Evolutionary conservation across 2,113 vertebrate genomes (phyloP), one percentile per base, ranked within the genome.

Genomic region (Lophotis ruficrista): DNA sequence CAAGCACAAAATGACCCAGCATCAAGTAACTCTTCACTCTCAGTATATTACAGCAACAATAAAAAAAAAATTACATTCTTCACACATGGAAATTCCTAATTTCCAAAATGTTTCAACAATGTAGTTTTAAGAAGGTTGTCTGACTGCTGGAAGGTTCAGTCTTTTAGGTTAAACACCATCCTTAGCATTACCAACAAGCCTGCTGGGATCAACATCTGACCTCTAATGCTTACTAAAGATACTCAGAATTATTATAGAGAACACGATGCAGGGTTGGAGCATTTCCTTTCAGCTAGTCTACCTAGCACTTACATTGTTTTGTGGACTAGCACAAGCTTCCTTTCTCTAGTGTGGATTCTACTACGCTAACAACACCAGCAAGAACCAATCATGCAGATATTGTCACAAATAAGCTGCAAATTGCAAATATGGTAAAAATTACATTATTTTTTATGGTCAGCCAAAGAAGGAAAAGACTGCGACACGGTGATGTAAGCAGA

Each of bases 361-460:
- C 47, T 25, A 54, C 0, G 0, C 37, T 58, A 50, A 83, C 35
- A 84, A 61, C 77, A 83, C 0, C 38, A 78, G 15, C 18, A 61
- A 12, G 9, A 69, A 66, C 15, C 53, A 54, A 16, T 27, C n/a
- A 51, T 0, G 4, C 12, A 28, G 5, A 33, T 35, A 13, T 1
- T 14, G 33, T 31, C 51, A 5, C 7, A 5, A 64, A 48, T 9
- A 94, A 82, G 41, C 17, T 61, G 20, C 9, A 61, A 45, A 27
- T 5, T 6, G 4, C 16, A 62, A 43, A 83, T 22, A 54, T 0
- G 4, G 9, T 41, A 86, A 82, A 82, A 56, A 56, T 37, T 2
- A 28, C 2, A 54, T 54, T 79, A 57, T 57, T 79, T 72, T n/a
- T 75, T 58, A 58, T 3, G 7, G 10, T 33, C 20, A 64, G 33